phyloP scores from a whole-genome alignment of 2,797 vertebrate genomes.

The Pagetopsis macropterus region DNA sequence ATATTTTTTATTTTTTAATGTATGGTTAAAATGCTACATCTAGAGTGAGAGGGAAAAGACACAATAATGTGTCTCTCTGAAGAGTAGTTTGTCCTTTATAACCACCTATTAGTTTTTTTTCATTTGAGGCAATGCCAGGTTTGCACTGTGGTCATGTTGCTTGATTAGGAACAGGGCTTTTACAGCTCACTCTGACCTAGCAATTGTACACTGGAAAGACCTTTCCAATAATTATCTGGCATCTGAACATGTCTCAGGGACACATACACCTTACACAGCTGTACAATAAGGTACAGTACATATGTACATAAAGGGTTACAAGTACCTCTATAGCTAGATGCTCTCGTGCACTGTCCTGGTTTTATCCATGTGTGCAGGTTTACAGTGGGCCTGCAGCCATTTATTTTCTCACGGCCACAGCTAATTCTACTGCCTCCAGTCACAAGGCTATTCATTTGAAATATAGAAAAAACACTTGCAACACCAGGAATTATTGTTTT shows the following conservation, averaged over 20 bases:
- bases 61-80: no score
- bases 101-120: not conserved
- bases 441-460: not conserved
- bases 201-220: not conserved
- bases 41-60: not conserved
- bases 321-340: not conserved
- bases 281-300: not conserved
- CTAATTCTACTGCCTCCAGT: not conserved
- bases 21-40: not conserved
- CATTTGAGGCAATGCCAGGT: slow-evolving; percentile 4
- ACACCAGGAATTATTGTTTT: not conserved
- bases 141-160: slow-evolving; percentile 20
- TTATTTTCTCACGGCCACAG: not conserved
- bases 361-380: not conserved
- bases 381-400: not conserved
- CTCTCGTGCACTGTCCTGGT: not conserved
- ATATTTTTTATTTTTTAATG: not conserved
- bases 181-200: slow-evolving; percentile 2
- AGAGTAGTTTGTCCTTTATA: not conserved
- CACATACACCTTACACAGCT: not conserved
- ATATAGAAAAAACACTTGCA: not conserved
- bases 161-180: slow-evolving; percentile 13
- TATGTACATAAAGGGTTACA: not conserved
- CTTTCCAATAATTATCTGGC: not conserved
- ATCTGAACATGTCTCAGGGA: not conserved